A percentile compares a stretch with the other conserved stretches of the same genome.
Conservation (phyloP, 2,797 vertebrate species). For the Sus cebifrons region DNA sequence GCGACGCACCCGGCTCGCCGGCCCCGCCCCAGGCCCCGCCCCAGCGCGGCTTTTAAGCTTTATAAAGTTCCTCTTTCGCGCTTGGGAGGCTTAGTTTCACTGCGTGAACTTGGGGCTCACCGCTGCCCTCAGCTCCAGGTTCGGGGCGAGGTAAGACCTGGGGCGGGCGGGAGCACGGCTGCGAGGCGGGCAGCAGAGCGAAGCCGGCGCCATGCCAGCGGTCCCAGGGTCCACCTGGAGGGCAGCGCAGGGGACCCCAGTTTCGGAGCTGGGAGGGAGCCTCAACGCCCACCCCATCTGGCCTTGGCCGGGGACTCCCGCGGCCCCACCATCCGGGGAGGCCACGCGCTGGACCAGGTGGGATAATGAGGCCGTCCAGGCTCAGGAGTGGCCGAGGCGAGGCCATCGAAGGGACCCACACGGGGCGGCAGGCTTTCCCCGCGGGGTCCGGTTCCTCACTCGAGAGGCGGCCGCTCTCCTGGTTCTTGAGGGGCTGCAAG, state of each 20-base stretch:
- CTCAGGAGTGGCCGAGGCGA: background rate
- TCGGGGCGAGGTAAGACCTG: slow-evolving; percentile 80
- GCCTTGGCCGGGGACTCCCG: background rate
- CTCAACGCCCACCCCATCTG: background rate
- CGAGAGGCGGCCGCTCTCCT: background rate
- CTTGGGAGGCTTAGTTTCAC: slow-evolving; percentile 72
- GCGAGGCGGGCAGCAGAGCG: background rate
- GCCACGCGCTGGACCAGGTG: background rate
- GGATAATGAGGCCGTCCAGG: background rate
- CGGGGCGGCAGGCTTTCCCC: background rate
- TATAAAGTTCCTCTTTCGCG: slow-evolving; percentile 87
- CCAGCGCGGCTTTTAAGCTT: slow-evolving; percentile 31
- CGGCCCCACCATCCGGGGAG: background rate
- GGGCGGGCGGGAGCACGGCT: background rate
- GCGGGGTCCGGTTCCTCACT: background rate
- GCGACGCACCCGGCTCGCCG: background rate
- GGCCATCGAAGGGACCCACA: background rate
- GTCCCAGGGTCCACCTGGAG: background rate
- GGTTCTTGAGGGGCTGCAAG: background rate
- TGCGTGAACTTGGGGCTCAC: slow-evolving; percentile 75
- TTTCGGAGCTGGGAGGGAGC: background rate
- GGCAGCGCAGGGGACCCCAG: background rate
- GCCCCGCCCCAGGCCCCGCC: slow-evolving; percentile 54
- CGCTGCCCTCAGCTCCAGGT: slow-evolving; percentile 62
- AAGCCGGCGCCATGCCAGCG: background rate